Conservation (phyloP, 2,113 vertebrate genomes). For the Serinus canaria region DNA sequence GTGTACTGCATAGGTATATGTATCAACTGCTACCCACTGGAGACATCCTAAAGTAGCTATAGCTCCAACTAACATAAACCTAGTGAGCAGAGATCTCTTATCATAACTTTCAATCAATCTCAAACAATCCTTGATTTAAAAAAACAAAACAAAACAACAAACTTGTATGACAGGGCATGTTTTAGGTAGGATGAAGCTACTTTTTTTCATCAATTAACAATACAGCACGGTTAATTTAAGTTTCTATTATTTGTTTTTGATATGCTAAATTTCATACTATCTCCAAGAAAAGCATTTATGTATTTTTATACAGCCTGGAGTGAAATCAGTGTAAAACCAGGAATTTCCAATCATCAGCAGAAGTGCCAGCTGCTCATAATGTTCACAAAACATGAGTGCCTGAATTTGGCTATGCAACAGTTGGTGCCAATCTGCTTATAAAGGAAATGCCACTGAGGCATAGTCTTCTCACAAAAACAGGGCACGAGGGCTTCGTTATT, state of each 20-base stretch:
- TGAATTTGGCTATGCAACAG: slow-evolving; percentile 80
- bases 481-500: slow-evolving; percentile 95
- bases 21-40: background rate
- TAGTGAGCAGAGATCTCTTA: background rate
- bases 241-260: slow-evolving; percentile 61
- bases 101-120: background rate
- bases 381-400: slow-evolving; percentile 52
- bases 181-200: slow-evolving; percentile 30
- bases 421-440: slow-evolving; percentile 94
- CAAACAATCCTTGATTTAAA: background rate
- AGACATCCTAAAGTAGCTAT: background rate
- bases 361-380: slow-evolving; percentile 75
- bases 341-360: slow-evolving; percentile 69
- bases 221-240: slow-evolving; percentile 45
- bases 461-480: slow-evolving; percentile 91
- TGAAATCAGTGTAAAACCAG: slow-evolving; percentile 69
- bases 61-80: background rate
- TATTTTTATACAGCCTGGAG: slow-evolving; percentile 58
- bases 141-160: background rate
- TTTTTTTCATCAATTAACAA: slow-evolving; percentile 38
- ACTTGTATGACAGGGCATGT: background rate
- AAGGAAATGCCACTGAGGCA: slow-evolving; percentile 96
- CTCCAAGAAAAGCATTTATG: slow-evolving; percentile 62
- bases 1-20: background rate
- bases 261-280: slow-evolving; percentile 53